Base-by-base conservation (phyloP, 2,888 invertebrate genomes). In the Baronia brevicornis region DNA sequence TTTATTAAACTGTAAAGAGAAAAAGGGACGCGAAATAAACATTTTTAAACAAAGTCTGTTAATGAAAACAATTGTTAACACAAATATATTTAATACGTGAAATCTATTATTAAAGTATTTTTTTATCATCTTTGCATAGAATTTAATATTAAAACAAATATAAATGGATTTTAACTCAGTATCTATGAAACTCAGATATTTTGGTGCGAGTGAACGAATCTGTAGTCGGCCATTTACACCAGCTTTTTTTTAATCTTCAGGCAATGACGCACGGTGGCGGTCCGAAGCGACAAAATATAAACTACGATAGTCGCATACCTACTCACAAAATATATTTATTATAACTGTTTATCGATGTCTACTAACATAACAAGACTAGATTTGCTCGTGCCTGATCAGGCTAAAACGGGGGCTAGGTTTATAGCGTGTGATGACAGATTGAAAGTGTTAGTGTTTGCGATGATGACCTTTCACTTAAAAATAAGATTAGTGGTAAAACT, bases 361-460 rank as follows among this genome's bases (percentile, higher is more conserved):
- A 82, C 82, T 82, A 82, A 82, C 80, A 60, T 75, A 78, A 77
- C 75, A 70, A 61, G 55, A 65, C 60, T 67, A 68, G 64, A n/a
- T n/a, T 59, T 57, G 78, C 73, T 77, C 75, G 73, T 69, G 66
- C 61, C 69, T 65, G 55, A 62, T 54, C 46, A 64, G 66, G 68
- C 67, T 73, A 69, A 66, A 62, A 56, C 58, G 69, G 75, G 79
- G 79, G 75, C 71, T 80, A 80, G 79, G 78, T n/a, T n/a, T n/a
- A n/a, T 73, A 63, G 48, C 61, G 75, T 77, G 79, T 78, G 75
- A 61, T 58, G 53, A 60, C 52, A 51, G 60, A 67, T 65, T 71
- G 64, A 48, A 57, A 51, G 51, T 63, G 63, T 63, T 64, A 55
- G 60, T 56, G 54, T 51, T 51, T 50, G 42, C 40, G 39, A 45